Evolutionary conservation across 2,113 vertebrate genomes (phyloP), one percentile per base, ranked within the genome.

Genomic region (Cavia aperea): DNA sequence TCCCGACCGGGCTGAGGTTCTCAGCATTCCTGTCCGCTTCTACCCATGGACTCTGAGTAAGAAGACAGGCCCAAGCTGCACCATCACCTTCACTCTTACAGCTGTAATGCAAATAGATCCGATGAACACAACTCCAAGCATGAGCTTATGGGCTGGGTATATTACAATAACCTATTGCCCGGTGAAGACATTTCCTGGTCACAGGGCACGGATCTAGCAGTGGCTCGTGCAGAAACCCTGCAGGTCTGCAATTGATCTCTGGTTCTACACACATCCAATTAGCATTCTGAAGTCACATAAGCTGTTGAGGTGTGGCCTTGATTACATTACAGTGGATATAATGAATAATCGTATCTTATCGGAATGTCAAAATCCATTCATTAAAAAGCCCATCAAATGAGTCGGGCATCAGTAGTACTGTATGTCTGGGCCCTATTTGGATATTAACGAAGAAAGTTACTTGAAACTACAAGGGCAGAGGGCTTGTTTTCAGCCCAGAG

Each of bases 341-440:
- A 92, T 77, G 24, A 58, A 88, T 90, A 79, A 68, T 95, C 93
- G 88, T 73, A 60, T 12, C 68, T 56, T 81, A 70, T 81, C 26
- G 75, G 31, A 95, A 94, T 26, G 95, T 81, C 81, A 85, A 94
- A 94, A 62, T 81, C 60, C 56, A 95, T 94, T 94, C 63, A 95
- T 78, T 94, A 63, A 94, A 84, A 36, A 87, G 81, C n/a, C 66
- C 31, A 88, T 62, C 86, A 92, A 91, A 36, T 73, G 96, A 94
- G 62, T 86, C 19, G 3, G 24, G 75, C 79, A 85, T 46, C 88
- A 81, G 86, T 86, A 95, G 65, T 66, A 81, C 83, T 89, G 73
- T 39, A 46, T 31, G 14, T 90, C 88, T 89, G 10, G 86, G 70
- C 51, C 90, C 81, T 89, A 51, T 90, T 87, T 94, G 87, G 65